Percentiles rank a stretch among this genome's conserved stretches.
phyloP scores from a whole-genome alignment of 2,113 vertebrate species.

The Peromyscus polionotus region DNA sequence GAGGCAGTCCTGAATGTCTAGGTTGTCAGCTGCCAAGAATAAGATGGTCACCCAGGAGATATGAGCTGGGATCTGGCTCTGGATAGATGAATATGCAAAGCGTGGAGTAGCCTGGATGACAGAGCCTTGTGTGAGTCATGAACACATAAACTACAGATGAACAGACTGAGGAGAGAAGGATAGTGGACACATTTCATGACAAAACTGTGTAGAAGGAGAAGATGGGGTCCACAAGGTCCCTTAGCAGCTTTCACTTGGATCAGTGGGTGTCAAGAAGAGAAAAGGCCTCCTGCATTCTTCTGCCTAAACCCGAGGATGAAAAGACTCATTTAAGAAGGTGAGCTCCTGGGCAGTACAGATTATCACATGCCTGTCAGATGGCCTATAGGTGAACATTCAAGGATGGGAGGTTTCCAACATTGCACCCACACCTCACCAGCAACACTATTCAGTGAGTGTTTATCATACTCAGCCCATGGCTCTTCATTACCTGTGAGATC shows the following conservation, averaged over 20 bases:
- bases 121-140: neutral
- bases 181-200: fast-evolving
- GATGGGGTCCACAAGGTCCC: neutral
- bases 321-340: neutral
- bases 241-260: neutral
- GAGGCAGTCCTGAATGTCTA: neutral
- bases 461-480: too few species aligned
- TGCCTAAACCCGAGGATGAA: neutral
- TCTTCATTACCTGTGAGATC: neutral
- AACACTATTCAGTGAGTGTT: neutral
- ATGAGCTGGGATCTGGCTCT: neutral
- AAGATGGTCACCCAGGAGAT: neutral
- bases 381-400: neutral
- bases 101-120: neutral
- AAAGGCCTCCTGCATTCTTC: neutral
- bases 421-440: neutral
- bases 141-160: neutral
- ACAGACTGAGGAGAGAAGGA: neutral
- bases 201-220: neutral
- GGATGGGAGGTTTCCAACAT: neutral
- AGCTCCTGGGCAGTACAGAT: neutral
- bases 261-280: neutral
- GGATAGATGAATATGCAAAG: neutral
- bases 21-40: neutral
- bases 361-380: neutral